Evolutionary conservation across 2,888 invertebrate genomes (phyloP).

Genomic region (Cosmorhoe ocellata): DNA sequence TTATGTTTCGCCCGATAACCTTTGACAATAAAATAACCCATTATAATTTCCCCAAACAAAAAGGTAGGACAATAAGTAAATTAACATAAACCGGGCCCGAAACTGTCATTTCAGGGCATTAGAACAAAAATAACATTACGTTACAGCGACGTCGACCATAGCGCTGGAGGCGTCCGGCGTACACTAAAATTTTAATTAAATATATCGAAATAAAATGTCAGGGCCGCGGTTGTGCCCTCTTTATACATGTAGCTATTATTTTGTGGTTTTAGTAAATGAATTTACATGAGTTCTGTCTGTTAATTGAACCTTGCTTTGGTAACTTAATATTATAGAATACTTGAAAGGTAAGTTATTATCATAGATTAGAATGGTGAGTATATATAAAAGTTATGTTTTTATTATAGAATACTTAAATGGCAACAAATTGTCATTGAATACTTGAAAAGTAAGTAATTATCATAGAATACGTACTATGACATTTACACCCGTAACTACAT

Average conservation of each 20-base stretch:
- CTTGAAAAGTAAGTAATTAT: no score
- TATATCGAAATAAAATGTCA: slow-evolving; percentile 4
- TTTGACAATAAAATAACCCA: slow-evolving; percentile 24
- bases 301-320: no score
- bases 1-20: slow-evolving; percentile 15
- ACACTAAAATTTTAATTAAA: slow-evolving; percentile 53
- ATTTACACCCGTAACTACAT: no score
- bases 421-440: no score
- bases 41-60: slow-evolving; percentile 30
- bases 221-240: neutral
- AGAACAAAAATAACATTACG: slow-evolving; percentile 41
- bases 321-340: no score
- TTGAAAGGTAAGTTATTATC: no score
- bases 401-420: no score
- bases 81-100: slow-evolving; percentile 29
- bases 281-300: no score
- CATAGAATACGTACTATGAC: no score
- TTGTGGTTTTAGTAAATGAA: no score
- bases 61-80: slow-evolving; percentile 28
- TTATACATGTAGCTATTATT: neutral
- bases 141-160: slow-evolving; percentile 27
- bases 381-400: no score
- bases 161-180: slow-evolving; percentile 15
- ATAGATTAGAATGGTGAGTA: no score
- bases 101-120: slow-evolving; percentile 26